A percentile compares a stretch with the other conserved stretches of the same genome.
Evolutionary conservation across 2,888 invertebrate genomes (phyloP).

Genomic region (Atrina japonica): DNA sequence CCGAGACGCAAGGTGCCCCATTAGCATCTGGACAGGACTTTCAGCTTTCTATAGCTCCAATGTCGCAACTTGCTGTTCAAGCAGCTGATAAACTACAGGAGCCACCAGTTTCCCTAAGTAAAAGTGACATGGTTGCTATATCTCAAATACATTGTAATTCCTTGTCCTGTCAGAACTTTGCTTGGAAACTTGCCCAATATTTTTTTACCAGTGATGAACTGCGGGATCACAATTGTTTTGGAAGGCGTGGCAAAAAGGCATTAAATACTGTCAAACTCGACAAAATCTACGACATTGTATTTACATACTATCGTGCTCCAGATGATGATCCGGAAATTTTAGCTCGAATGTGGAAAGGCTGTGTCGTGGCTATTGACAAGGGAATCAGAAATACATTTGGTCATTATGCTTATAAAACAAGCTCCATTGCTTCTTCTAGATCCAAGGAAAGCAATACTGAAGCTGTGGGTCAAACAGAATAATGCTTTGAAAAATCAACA

Average conservation of each 20-base stretch:
- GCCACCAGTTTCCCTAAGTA: too few relatives aligned
- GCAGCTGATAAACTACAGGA: too few relatives aligned
- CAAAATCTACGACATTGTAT: slow-evolving; percentile 24
- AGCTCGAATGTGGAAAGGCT: slow-evolving; percentile 25
- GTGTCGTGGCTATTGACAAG: slow-evolving; percentile 34
- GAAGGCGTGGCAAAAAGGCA: slow-evolving; percentile 36
- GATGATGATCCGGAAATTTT: neutral
- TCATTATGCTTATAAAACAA: slow-evolving; percentile 24
- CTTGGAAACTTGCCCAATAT: slow-evolving; percentile 39
- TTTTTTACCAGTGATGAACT: slow-evolving; percentile 37
- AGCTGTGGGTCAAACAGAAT: too few relatives aligned
- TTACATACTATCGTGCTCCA: slow-evolving; percentile 26
- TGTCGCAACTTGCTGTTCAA: too few relatives aligned
- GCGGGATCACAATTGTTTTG: slow-evolving; percentile 41
- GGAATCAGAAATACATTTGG: slow-evolving; percentile 40
- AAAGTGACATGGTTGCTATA: too few relatives aligned
- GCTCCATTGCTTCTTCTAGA: too few relatives aligned
- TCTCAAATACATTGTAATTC: neutral
- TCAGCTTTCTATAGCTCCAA: too few relatives aligned
- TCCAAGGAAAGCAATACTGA: too few relatives aligned
- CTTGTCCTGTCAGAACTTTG: slow-evolving; percentile 44
- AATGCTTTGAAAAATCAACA: too few relatives aligned
- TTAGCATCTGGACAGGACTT: too few relatives aligned
- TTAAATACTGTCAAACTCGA: slow-evolving; percentile 25
- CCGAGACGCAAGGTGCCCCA: too few relatives aligned